Base-by-base conservation (phyloP, 53 echinoderm and acorn worm species). In the Antedon mediterranea region DNA sequence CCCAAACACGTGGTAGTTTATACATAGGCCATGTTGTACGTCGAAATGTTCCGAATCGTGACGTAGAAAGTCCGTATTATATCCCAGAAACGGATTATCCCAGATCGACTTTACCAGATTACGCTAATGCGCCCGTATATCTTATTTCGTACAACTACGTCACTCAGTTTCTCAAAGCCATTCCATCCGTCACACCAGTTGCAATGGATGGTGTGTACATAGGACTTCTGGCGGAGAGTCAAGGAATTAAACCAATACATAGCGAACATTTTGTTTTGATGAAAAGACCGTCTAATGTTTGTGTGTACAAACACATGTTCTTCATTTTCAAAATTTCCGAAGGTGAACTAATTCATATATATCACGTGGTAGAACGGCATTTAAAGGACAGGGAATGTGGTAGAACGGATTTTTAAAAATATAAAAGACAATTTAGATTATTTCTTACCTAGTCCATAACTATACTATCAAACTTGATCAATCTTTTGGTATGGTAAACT, bases 151-250 rank as follows among this genome's bases (percentile, higher is more conserved):
- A 83, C 75, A 88, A 95, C 74, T 89, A 91, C 42, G 88, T 89
- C 28, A 44, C 80, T 34, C 34, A 73, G 3, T 91, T 95, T 91
- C 84, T 84, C 7, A 34, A 84, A 26, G 41, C 81, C 0, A 84
- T 92, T 74, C 41, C 34, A 14, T 43, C 31, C 0, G 72, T 95
- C 30, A 87, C 88, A 3, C 91, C 97, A 1, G 87, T 95, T 31
- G 97, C 97, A 0, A 91, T 95, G 91, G 91, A 91, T 18, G 97
- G 91, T 77, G 85, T 87, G 18, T 95, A 95, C 71, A 83, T 95
- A 18, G 97, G 97, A 20, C 70, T 95, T 34, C 84, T 95, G 30
- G 97, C 91, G 0, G 79, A 85, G 32, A 26, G 75, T 31, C 57
- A 89, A 42, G 82, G 84, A 18, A 77, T 81, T 15, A 30, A 31